Evolutionary conservation across 2,113 vertebrate species (phyloP), one percentile per base, ranked within the genome.

Genomic region (Turnix velox): DNA sequence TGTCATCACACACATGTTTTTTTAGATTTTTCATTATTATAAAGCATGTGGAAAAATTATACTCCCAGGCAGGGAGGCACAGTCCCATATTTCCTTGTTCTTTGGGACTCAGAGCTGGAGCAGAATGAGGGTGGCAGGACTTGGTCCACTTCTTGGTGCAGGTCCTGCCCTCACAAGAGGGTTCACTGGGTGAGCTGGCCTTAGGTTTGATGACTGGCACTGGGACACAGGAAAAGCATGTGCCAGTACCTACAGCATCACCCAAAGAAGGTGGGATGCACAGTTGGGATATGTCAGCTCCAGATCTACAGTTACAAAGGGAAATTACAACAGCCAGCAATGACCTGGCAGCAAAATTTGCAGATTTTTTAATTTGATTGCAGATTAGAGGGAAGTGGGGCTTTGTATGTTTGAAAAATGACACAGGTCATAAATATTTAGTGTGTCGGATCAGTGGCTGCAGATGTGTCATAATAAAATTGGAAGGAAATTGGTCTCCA

Each of bases 331-430:
- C 6, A 77, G 43, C n/a, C 11, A 52, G 62, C 25, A 73, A 40
- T 54, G 51, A 63, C 4, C 37, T 14, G 18, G 49, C 43, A 73
- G 18, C 25, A 54, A 68, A 93, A 84, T 65, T 6, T 30, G 35
- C 81, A 66, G 76, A 24, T 48, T 85, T 85, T 85, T 81, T 71
- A 85, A 89, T 93, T 93, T 92, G 31, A 80, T 16, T 82, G 35
- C 67, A 88, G 87, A 52, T 30, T 10, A 59, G 79, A 61, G 40
- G 72, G 25, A 87, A 12, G 55, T 16, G 19, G 49, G 35, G 67
- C 61, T 67, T 58, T 35, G 5, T 12, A 6, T 76, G 17, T 62
- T 84, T 62, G 66, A 76, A 78, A 93, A 86, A 20, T 33, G 69
- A 73, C 66, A 65, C 28, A 39, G 48, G 86, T 79, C 88, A 88